Conservation (phyloP, 2,113 vertebrate species). For the Toxotes jaculatrix region DNA sequence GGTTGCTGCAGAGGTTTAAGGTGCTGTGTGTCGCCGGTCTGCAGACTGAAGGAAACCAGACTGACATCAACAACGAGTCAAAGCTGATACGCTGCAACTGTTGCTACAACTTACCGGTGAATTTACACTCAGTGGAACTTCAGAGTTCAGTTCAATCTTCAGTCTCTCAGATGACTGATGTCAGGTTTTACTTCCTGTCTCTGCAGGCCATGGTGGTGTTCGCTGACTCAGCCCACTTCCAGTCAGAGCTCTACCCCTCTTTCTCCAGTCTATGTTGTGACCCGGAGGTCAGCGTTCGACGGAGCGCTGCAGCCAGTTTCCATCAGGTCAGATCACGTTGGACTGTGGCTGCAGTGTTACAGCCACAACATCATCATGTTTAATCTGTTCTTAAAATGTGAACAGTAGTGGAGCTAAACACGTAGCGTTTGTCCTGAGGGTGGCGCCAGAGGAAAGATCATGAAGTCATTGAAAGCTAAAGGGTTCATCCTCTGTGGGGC, state of each 20-base stretch:
- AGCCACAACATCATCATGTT: background rate
- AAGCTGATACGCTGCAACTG: constrained; percentile 93
- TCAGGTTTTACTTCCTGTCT: background rate
- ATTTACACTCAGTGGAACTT: background rate
- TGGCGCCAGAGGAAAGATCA: background rate
- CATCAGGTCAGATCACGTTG: constrained; percentile 88
- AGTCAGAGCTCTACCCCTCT: constrained; percentile 91
- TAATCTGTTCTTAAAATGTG: background rate
- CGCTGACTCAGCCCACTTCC: constrained; percentile 92
- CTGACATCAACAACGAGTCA: constrained; percentile 87
- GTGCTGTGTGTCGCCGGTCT: constrained; percentile 91
- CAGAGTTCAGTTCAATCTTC: background rate
- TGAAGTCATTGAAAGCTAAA: background rate
- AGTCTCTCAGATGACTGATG: background rate
- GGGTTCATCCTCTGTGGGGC: background rate
- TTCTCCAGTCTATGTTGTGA: constrained; percentile 95
- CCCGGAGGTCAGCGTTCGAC: constrained; percentile 91
- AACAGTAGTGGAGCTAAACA: background rate
- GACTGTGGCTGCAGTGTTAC: background rate
- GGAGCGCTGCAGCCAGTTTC: constrained; percentile 91
- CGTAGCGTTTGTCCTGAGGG: background rate
- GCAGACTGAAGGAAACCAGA: constrained; percentile 90
- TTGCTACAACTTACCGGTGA: constrained; percentile 95
- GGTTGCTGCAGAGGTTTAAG: constrained; percentile 94
- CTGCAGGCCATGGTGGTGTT: constrained; percentile 93